Evolutionary conservation across 2,797 vertebrate species (phyloP).

Genomic region (Sarcoramphus papa): DNA sequence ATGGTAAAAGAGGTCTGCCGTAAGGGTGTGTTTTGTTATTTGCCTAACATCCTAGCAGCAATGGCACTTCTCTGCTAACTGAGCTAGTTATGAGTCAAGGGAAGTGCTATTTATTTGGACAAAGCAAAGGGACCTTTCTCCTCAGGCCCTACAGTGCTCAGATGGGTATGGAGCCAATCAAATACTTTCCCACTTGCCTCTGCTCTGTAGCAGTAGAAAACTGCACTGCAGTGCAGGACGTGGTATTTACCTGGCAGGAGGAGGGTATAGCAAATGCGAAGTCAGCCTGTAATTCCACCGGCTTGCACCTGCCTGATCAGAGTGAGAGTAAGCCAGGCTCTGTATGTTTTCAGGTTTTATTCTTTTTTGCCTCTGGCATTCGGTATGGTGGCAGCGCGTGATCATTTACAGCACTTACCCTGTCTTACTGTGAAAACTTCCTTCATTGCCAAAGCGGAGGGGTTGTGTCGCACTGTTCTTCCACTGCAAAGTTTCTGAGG

Average conservation of each 20-base stretch:
- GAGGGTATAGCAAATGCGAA: background rate
- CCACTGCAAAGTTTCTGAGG: background rate
- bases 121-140: background rate
- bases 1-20: background rate
- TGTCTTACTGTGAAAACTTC: background rate
- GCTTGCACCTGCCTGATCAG: background rate
- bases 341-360: background rate
- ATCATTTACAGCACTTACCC: background rate
- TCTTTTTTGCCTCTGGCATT: background rate
- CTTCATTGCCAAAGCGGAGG: background rate
- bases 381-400: background rate
- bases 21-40: background rate
- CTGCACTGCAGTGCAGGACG: accelerated
- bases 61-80: background rate
- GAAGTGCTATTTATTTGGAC: background rate
- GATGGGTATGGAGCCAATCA: background rate
- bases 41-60: background rate
- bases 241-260: background rate
- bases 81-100: background rate
- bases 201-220: background rate
- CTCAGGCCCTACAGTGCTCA: background rate
- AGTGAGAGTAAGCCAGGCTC: background rate
- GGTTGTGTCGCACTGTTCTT: background rate
- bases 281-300: background rate
- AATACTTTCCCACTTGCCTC: background rate